Conservation (phyloP, 2,797 vertebrate species). For the Staurois parvus region DNA sequence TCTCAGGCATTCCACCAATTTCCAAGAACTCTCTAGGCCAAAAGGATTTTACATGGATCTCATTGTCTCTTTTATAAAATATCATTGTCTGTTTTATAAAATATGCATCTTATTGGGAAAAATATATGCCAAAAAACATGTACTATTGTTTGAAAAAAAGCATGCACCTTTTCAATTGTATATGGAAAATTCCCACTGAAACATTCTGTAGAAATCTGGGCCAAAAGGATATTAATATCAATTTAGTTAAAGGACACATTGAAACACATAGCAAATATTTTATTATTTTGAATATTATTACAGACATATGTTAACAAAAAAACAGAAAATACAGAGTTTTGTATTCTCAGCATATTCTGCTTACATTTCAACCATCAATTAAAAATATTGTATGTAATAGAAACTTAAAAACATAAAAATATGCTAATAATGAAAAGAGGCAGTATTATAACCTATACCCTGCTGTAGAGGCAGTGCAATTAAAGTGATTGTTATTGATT, state of each 20-base stretch:
- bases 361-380: neutral
- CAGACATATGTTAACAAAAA: neutral
- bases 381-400: neutral
- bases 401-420: no score
- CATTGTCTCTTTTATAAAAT: constrained; percentile 37
- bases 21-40: constrained; percentile 4
- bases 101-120: constrained; percentile 25
- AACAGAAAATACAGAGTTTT: neutral
- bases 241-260: neutral
- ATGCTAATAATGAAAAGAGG: no score
- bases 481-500: no score
- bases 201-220: neutral
- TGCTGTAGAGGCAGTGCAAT: no score
- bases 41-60: constrained; percentile 24
- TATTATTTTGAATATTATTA: constrained; percentile 3
- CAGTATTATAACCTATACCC: no score
- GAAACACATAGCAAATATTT: constrained; percentile 20
- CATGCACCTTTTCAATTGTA: constrained; percentile 42
- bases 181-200: constrained; percentile 45
- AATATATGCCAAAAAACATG: constrained; percentile 28
- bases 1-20: constrained; percentile 13
- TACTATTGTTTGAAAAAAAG: constrained; percentile 35
- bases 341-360: neutral
- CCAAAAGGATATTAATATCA: constrained; percentile 38
- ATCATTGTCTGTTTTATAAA: constrained; percentile 16